Evolutionary conservation across 2,888 invertebrate species (phyloP).

Genomic region (Athalia circularis): DNA sequence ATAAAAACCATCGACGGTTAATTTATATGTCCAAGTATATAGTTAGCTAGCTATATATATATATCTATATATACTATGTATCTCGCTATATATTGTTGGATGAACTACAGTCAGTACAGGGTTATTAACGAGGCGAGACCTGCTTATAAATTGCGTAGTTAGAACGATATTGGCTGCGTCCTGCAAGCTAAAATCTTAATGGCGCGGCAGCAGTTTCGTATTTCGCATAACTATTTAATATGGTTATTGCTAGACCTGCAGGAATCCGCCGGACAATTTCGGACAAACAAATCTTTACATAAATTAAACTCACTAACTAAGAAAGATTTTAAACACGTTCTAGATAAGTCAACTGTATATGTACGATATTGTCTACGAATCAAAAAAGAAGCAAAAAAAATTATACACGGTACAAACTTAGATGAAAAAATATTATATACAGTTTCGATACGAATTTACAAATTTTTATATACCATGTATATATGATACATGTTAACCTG

Average conservation of each 20-base stretch:
- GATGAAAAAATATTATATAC: not conserved
- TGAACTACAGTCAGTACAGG: constrained; percentile 3
- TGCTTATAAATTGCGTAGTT: constrained; percentile 22
- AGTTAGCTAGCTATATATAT: not conserved
- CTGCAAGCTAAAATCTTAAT: constrained; percentile 19
- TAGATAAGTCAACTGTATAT: no score
- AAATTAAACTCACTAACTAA: no score
- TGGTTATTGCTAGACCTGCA: no score
- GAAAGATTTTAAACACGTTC: no score
- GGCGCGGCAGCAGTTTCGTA: not conserved
- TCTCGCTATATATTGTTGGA: not conserved
- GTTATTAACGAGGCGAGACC: constrained; percentile 28
- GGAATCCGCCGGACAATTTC: no score
- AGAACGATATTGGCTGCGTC: constrained; percentile 19
- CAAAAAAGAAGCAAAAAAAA: no score
- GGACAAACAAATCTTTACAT: no score
- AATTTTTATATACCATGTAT: no score
- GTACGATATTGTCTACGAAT: no score
- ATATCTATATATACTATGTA: not conserved
- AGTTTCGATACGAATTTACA: not conserved
- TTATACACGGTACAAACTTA: no score
- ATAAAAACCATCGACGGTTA: constrained; percentile 14
- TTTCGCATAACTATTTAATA: constrained; percentile 10
- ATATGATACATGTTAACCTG: no score
- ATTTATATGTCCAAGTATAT: not conserved